Percentiles rank a stretch among this genome's conserved stretches.
Evolutionary conservation across 2,113 vertebrate genomes (phyloP).

Genomic region (Hyperopisus bebe): DNA sequence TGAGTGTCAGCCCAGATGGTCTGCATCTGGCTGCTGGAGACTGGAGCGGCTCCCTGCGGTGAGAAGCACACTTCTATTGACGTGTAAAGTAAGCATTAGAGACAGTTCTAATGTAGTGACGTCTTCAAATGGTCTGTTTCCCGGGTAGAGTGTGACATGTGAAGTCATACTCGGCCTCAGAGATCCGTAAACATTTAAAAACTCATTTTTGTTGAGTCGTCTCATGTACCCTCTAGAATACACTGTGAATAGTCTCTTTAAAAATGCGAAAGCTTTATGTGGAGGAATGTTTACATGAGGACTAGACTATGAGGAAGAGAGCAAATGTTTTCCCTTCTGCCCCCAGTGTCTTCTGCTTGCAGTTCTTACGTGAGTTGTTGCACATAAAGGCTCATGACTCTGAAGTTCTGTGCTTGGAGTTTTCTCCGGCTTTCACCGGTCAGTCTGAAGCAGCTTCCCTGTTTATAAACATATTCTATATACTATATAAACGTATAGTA

Average conservation of each 20-base stretch:
- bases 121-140: neutral
- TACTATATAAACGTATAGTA: too few species aligned
- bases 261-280: neutral
- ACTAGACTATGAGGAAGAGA: neutral
- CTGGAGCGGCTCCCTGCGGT: slow-evolving; percentile 77
- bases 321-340: neutral
- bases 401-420: slow-evolving; percentile 79
- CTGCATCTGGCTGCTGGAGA: slow-evolving; percentile 80
- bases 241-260: neutral
- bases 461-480: neutral
- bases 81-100: neutral
- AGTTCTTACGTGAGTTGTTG: slow-evolving; percentile 66
- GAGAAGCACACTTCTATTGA: slow-evolving; percentile 17
- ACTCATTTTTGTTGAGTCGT: neutral
- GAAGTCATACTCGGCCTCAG: neutral
- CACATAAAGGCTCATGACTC: slow-evolving; percentile 83
- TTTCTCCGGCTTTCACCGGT: slow-evolving; percentile 73
- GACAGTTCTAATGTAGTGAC: neutral
- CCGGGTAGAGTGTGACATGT: neutral
- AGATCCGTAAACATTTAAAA: neutral
- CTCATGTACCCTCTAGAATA: neutral
- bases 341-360: slow-evolving; percentile 72
- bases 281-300: neutral
- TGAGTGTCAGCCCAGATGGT: slow-evolving; percentile 77
- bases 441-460: slow-evolving; percentile 9